A percentile compares a stretch with the other conserved stretches of the same genome.
These are phyloP conservation scores for Branchinecta lynchi DNA, from an alignment of 1,140 invertebrate species.

Conservation along the genomic window DNA sequence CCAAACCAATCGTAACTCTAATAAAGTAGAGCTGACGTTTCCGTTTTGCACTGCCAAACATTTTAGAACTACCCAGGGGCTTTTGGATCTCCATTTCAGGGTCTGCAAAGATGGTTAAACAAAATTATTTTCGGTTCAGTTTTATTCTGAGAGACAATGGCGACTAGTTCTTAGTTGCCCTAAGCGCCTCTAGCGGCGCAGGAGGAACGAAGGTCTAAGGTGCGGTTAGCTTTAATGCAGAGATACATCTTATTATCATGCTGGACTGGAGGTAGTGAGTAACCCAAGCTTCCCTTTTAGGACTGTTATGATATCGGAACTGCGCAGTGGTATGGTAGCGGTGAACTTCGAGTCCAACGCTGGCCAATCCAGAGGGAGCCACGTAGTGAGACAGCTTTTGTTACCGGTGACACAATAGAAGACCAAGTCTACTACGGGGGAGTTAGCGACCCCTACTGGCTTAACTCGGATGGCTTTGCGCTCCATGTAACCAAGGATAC, in stretches of 20 bases:
- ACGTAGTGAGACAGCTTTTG: slow-evolving; percentile 23
- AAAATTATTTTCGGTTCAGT: too few relatives aligned
- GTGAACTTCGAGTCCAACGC: slow-evolving; percentile 29
- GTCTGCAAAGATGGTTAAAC: too few relatives aligned
- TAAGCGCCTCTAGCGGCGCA: not conserved
- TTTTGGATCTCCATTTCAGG: too few relatives aligned
- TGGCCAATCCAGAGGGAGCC: slow-evolving; percentile 33
- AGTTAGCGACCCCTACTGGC: slow-evolving; percentile 56
- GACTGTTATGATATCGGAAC: slow-evolving; percentile 17
- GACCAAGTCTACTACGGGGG: slow-evolving; percentile 44
- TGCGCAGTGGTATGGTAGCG: slow-evolving; percentile 32
- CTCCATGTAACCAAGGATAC: slow-evolving; percentile 43
- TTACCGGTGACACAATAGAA: slow-evolving; percentile 18
- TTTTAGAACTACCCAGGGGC: too few relatives aligned
- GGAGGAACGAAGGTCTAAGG: not conserved
- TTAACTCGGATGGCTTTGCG: slow-evolving; percentile 48
- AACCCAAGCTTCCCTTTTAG: not conserved
- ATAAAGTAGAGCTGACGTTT: too few relatives aligned
- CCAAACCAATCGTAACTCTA: too few relatives aligned
- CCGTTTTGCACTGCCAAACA: too few relatives aligned
- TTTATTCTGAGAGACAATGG: too few relatives aligned
- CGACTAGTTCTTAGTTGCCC: not conserved
- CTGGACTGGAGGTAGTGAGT: not conserved
- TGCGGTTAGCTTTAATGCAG: not conserved
- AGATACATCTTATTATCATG: not conserved